A percentile compares a stretch with the other conserved stretches of the same genome.
Conservation (phyloP, 2,888 invertebrate species). For the Drosophila atripex region DNA sequence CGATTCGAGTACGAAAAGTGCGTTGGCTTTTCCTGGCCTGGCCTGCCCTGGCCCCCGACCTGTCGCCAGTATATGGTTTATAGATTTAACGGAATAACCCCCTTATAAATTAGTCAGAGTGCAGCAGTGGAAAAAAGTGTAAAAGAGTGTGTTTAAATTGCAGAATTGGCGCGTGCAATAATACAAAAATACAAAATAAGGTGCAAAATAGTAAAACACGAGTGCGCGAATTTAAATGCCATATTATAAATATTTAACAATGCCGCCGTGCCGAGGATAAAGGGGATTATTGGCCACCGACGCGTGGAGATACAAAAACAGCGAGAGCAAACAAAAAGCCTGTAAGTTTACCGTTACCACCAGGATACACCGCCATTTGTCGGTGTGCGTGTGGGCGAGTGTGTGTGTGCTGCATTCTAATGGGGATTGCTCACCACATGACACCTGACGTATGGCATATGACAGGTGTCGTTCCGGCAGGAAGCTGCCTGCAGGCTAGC, state of each 20-base stretch:
- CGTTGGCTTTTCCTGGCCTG: slow-evolving; percentile 59
- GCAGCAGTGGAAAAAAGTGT: slow-evolving; percentile 11
- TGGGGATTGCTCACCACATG: slow-evolving; percentile 43
- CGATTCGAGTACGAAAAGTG: slow-evolving; percentile 68
- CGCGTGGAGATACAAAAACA: slow-evolving; percentile 42
- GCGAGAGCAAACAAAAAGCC: slow-evolving; percentile 54
- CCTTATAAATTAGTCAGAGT: slow-evolving; percentile 29
- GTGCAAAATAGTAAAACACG: slow-evolving; percentile 22
- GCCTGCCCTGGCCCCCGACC: slow-evolving; percentile 1
- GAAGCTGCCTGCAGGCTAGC: slow-evolving; percentile 2
- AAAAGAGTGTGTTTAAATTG: slow-evolving; percentile 14
- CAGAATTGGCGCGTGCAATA: slow-evolving; percentile 13
- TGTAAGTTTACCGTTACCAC: slow-evolving; percentile 62
- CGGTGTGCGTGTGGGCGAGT: background rate
- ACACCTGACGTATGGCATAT: slow-evolving; percentile 40
- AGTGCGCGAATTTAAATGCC: slow-evolving; percentile 32
- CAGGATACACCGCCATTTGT: slow-evolving; percentile 12
- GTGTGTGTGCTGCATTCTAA: slow-evolving; percentile 43
- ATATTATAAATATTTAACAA: slow-evolving; percentile 43
- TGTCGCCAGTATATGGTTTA: background rate
- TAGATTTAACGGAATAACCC: background rate
- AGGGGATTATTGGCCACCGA: slow-evolving; percentile 67
- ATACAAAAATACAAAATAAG: slow-evolving; percentile 13
- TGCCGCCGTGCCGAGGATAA: slow-evolving; percentile 51
- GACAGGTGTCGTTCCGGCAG: slow-evolving; percentile 30